Conservation (phyloP, 2,888 invertebrate genomes). For the Argynnis bischoffii region DNA sequence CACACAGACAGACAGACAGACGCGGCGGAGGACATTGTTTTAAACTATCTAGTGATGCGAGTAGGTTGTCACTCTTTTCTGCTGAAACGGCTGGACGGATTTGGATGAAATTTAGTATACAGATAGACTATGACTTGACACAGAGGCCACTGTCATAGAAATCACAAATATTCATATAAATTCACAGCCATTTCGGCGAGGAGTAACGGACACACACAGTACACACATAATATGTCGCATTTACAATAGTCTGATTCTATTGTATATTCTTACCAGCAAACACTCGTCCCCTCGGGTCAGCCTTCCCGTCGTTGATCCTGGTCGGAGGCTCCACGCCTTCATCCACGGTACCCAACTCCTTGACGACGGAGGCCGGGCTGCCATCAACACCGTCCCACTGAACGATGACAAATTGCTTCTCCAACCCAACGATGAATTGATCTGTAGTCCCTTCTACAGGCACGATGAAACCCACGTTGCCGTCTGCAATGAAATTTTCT, state of each 20-base stretch:
- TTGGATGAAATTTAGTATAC: too few species aligned
- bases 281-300: slow-evolving; percentile 87
- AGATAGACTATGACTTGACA: too few species aligned
- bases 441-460: slow-evolving; percentile 84
- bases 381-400: slow-evolving; percentile 85
- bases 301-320: slow-evolving; percentile 90
- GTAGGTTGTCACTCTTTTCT: too few species aligned
- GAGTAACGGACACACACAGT: neutral
- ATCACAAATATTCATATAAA: neutral
- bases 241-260: too few species aligned
- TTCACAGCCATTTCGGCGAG: neutral
- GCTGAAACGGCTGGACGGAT: too few species aligned
- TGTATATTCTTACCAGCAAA: slow-evolving; percentile 82
- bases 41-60: too few species aligned
- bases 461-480: slow-evolving; percentile 81
- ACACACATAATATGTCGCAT: too few species aligned
- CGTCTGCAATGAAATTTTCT: slow-evolving; percentile 48
- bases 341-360: slow-evolving; percentile 82
- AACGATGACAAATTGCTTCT: slow-evolving; percentile 82
- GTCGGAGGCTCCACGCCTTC: slow-evolving; percentile 75
- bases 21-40: too few species aligned
- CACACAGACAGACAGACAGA: too few species aligned
- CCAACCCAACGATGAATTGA: slow-evolving; percentile 85
- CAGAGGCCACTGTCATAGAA: too few species aligned
- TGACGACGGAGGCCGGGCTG: slow-evolving; percentile 67